Conservation (phyloP, 2,797 vertebrate species). For the Todus mexicanus region DNA sequence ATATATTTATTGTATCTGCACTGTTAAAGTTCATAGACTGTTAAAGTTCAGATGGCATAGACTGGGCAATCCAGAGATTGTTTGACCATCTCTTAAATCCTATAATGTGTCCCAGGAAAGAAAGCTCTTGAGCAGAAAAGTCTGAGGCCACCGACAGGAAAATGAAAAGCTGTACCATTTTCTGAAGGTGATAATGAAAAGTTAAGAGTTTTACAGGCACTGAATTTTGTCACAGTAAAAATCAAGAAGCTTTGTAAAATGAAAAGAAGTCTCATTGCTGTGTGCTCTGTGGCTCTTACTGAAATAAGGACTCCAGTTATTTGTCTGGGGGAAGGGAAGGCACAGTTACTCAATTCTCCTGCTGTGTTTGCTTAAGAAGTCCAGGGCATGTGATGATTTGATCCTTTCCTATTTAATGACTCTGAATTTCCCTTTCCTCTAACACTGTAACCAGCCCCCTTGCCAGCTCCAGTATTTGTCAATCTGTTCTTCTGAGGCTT, state of each 20-base stretch:
- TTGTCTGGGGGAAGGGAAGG: not conserved
- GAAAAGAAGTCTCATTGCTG: not conserved
- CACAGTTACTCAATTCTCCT: not conserved
- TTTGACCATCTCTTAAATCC: not conserved
- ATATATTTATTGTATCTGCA: not conserved
- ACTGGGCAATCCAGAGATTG: not conserved
- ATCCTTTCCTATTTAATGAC: slow-evolving; percentile 36
- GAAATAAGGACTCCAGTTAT: not conserved
- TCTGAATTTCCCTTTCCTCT: slow-evolving; percentile 14
- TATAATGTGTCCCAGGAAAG: not conserved
- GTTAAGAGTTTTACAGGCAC: not conserved
- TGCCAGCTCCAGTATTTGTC: not conserved
- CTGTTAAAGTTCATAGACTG: not conserved
- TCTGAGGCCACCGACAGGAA: not conserved
- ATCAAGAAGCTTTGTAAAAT: not conserved
- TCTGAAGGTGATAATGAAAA: not conserved
- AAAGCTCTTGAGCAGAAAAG: not conserved
- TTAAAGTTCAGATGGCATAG: not conserved
- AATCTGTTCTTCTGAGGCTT: not conserved
- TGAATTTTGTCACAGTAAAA: slow-evolving; percentile 17
- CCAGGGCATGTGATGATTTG: not conserved
- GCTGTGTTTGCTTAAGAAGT: not conserved
- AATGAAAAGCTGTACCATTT: not conserved
- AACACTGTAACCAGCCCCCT: not conserved
- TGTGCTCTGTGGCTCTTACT: not conserved